Evolutionary conservation across 2,888 invertebrate genomes (phyloP), one percentile per base, ranked within the genome.

Genomic region (Leucoma salicis): DNA sequence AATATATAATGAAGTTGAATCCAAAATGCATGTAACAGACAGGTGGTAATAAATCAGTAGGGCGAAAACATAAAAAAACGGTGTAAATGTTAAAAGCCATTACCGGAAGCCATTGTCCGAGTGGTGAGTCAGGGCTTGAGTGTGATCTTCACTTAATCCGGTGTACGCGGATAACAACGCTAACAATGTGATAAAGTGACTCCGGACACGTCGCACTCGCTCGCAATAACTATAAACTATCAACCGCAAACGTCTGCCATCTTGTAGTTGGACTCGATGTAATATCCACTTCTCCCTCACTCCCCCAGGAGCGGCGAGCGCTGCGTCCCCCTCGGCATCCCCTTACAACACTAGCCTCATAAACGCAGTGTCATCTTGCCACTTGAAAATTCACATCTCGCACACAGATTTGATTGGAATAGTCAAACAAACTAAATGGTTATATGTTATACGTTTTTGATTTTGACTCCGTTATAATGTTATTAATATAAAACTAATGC

Each of bases 151-250:
- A 75, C 76, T 80, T 85, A 85, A 87, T 88, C 86, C 81, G 69
- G 72, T 74, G 78, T 77, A 83, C 79, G 75, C 74, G 82, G 83
- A 82, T 82, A 83, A 85, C 84, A 83, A 74, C 80, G 81, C 80
- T 87, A 87, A 88, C 88, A 86, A 87, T 81, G 88, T 85, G 88
- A 87, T 87, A 86, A 84, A 87, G 77, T 82, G 79, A 74, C 75
- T 65, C 72, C 73, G 79, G 79, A 78, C 83, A 80, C 83, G 79
- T 80, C 82, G 79, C 80, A 75, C 80, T 79, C 78, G 70, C 83
- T 85, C 78, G 83, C 83, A 88, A 88, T 89, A 88, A 88, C 88
- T 86, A 89, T 88, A 88, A 88, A 89, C 88, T 88, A 88, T 87
- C 87, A 85, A 82, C 88, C 88, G 78, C 88, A 84, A 88, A 85